phyloP scores from a whole-genome alignment of 2,113 vertebrate species.

The Archilochus colubris region DNA sequence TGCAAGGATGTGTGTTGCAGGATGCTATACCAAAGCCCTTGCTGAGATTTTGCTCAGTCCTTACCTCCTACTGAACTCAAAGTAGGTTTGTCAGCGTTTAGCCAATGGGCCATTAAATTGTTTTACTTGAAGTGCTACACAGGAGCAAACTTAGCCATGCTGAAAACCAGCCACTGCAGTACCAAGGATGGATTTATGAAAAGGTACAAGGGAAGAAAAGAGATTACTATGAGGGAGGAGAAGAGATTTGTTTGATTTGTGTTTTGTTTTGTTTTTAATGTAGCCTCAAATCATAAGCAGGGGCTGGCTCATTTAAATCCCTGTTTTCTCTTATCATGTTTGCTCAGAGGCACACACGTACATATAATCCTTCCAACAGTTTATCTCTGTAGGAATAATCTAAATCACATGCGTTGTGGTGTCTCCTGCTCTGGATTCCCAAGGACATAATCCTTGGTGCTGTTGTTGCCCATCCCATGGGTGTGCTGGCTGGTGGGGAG shows the following conservation, averaged over 20 bases:
- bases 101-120: slow-evolving; percentile 54
- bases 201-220: background rate
- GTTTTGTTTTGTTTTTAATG: background rate
- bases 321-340: background rate
- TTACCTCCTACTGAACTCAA: slow-evolving; percentile 30
- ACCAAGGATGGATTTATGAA: background rate
- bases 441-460: slow-evolving; percentile 61
- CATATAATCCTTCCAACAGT: background rate
- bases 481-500: slow-evolving; percentile 25
- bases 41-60: background rate
- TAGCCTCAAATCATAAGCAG: background rate
- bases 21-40: background rate
- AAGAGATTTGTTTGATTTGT: background rate
- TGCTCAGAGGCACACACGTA: background rate
- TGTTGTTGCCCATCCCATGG: slow-evolving; percentile 63
- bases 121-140: slow-evolving; percentile 29
- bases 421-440: slow-evolving; percentile 40
- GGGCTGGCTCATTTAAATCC: background rate
- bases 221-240: background rate
- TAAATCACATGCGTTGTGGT: background rate
- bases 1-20: background rate
- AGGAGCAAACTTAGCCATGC: background rate
- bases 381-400: background rate
- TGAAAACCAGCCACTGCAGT: background rate
- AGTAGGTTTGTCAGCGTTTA: slow-evolving; percentile 12